A percentile compares a stretch with the other conserved stretches of the same genome.
Evolutionary conservation across 1,140 invertebrate species (phyloP).

Genomic region (Drosophila kurseongensis): DNA sequence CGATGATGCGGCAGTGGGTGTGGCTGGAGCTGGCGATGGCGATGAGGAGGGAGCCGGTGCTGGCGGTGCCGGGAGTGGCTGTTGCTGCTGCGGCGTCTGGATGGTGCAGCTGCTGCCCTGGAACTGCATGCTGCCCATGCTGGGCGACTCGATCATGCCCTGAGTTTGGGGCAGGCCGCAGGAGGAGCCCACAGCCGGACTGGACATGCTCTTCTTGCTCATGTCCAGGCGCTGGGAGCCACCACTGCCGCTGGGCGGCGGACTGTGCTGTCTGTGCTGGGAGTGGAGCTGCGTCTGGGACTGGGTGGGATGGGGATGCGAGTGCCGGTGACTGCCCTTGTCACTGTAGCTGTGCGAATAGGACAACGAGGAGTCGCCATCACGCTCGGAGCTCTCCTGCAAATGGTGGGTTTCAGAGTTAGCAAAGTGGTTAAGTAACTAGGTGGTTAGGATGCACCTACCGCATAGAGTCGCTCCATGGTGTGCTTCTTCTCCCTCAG

Average conservation of each 20-base stretch:
- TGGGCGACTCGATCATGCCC: conserved; percentile 78
- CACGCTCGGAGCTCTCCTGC: conserved; percentile 76
- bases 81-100: conserved; percentile 72
- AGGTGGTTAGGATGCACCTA: conserved; percentile 6
- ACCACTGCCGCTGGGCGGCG: conserved; percentile 50
- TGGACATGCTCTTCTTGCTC: conserved; percentile 83
- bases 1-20: conserved; percentile 31
- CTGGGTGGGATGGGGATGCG: conserved; percentile 57
- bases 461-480: conserved; percentile 82
- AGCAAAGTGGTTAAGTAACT: background rate
- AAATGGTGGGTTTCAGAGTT: background rate
- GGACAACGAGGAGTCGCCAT: conserved; percentile 78
- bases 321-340: conserved; percentile 59
- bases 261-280: conserved; percentile 63
- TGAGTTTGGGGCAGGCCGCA: conserved; percentile 45
- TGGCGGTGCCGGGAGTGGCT: conserved; percentile 42
- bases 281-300: conserved; percentile 34
- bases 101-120: conserved; percentile 76
- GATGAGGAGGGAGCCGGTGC: conserved; percentile 37
- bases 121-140: conserved; percentile 76
- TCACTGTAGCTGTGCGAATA: conserved; percentile 80
- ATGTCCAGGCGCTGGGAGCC: conserved; percentile 70
- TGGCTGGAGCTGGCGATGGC: conserved; percentile 11
- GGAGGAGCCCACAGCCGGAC: conserved; percentile 67
- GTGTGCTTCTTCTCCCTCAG: conserved; percentile 88